Conservation (phyloP, 2,113 vertebrate species). For the Rattus rattus region DNA sequence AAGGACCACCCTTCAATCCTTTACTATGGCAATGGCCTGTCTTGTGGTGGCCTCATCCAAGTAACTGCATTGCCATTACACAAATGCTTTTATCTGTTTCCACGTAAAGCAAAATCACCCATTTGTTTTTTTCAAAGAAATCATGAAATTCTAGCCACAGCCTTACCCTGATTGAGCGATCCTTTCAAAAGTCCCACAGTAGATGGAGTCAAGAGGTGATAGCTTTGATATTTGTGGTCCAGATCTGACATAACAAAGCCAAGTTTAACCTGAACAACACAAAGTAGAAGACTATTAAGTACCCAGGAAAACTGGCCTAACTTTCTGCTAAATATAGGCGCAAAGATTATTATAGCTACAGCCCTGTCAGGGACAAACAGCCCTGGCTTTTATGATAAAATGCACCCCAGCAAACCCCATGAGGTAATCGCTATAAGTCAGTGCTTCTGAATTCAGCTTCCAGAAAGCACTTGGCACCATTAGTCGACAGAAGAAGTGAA, state of each 20-base stretch:
- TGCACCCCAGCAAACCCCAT: neutral
- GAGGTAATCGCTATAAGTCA: neutral
- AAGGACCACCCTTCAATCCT: accelerated
- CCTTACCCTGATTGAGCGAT: neutral
- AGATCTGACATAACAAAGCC: neutral
- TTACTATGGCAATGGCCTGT: accelerated
- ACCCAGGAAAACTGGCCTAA: neutral
- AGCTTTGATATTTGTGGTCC: neutral
- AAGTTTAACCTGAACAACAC: neutral
- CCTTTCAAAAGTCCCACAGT: neutral
- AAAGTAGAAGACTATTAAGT: neutral
- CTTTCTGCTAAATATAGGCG: neutral
- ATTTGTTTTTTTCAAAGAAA: neutral
- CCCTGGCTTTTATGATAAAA: neutral
- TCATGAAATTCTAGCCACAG: neutral
- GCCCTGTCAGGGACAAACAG: neutral
- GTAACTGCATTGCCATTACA: too few species aligned
- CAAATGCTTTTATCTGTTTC: too few species aligned
- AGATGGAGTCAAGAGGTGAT: neutral
- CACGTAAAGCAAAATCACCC: neutral
- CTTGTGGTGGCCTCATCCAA: neutral
- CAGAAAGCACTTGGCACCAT: neutral
- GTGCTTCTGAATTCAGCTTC: conserved; percentile 9
- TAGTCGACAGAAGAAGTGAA: neutral
- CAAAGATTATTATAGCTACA: neutral